A percentile compares a stretch with the other conserved stretches of the same genome.
Conservation (phyloP, 2,888 invertebrate species). For the Pyrrhia umbra region DNA sequence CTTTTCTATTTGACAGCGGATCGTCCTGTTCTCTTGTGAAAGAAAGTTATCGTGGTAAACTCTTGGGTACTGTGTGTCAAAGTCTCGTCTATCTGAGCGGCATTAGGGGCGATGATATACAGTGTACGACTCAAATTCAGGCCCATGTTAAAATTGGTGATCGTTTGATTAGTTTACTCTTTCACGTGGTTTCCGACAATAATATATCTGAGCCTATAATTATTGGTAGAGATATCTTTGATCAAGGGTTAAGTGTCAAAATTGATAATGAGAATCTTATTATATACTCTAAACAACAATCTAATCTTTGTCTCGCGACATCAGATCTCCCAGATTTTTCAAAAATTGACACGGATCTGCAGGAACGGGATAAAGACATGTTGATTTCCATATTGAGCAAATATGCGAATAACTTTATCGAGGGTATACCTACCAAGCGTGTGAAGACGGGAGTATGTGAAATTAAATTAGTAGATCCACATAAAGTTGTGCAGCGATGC, state of each 20-base stretch:
- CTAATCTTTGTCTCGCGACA: background rate
- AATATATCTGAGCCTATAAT: constrained; percentile 11
- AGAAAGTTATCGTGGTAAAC: background rate
- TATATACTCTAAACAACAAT: background rate
- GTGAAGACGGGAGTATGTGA: constrained; percentile 1
- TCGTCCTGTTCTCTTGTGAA: background rate
- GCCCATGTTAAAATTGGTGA: background rate
- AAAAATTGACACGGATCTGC: background rate
- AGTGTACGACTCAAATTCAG: constrained; percentile 1
- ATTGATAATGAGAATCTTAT: constrained; percentile 12
- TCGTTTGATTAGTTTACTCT: background rate
- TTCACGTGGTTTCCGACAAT: constrained; percentile 5
- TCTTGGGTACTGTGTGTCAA: constrained; percentile 2
- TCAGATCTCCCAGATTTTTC: background rate
- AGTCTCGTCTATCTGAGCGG: background rate
- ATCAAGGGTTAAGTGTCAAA: background rate
- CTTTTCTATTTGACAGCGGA: too few relatives aligned
- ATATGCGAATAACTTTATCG: constrained; percentile 1
- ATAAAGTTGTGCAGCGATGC: background rate
- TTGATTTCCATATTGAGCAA: constrained; percentile 4
- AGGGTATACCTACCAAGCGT: constrained; percentile 1
- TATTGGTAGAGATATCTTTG: constrained; percentile 12
- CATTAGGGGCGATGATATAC: background rate
- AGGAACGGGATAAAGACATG: background rate
- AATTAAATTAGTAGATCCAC: constrained; percentile 5